Percentiles rank a stretch among this genome's conserved stretches.
phyloP scores from a whole-genome alignment of 2,113 vertebrate species.

The Barbus barbus region DNA sequence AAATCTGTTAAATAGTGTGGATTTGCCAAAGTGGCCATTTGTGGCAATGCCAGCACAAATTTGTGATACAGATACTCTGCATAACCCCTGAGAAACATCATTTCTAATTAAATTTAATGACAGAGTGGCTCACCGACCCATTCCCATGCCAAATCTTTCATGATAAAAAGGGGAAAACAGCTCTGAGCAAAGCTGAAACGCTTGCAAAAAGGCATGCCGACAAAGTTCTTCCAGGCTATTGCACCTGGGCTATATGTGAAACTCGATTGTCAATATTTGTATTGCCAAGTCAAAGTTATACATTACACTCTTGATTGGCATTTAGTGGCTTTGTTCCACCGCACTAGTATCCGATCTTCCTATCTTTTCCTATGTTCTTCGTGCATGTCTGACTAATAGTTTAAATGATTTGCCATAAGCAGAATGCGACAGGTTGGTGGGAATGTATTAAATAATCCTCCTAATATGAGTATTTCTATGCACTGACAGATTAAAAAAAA shows the following conservation, averaged over 20 bases:
- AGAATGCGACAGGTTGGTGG: not conserved
- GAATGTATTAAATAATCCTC: not conserved
- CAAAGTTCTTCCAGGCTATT: not conserved
- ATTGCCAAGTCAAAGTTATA: not conserved
- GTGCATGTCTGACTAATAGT: not conserved
- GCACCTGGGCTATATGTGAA: constrained; percentile 12
- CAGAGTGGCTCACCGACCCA: not conserved
- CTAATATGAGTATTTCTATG: not conserved
- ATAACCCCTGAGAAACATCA: not conserved
- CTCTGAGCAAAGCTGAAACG: not conserved
- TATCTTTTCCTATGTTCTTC: not conserved
- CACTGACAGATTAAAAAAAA: not conserved
- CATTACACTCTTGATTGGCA: not conserved
- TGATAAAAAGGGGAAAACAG: not conserved
- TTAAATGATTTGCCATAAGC: not conserved
- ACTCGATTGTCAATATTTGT: not conserved
- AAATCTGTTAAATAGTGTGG: not conserved
- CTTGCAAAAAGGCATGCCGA: not conserved
- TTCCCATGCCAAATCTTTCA: not conserved
- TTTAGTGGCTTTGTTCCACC: not conserved
- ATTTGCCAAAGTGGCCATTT: not conserved
- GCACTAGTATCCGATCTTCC: not conserved
- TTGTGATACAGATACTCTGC: not conserved
- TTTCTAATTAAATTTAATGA: not conserved
- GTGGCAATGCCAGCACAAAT: not conserved